A percentile compares a stretch with the other conserved stretches of the same genome.
Evolutionary conservation across 2,888 invertebrate genomes (phyloP).

Genomic region (Orthosia gothica): DNA sequence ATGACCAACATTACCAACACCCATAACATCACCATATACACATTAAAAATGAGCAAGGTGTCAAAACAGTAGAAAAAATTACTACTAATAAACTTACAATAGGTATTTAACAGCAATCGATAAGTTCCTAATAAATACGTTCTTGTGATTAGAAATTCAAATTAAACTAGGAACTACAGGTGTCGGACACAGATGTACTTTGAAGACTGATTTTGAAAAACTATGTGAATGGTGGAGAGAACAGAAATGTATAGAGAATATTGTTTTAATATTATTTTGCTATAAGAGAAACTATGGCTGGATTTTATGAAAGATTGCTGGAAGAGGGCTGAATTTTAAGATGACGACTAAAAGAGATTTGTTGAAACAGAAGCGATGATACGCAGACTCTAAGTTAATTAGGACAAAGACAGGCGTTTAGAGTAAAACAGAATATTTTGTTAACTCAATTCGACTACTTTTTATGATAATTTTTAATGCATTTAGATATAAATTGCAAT

Average conservation of each 20-base stretch:
- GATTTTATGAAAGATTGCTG: background rate
- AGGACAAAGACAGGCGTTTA: too few relatives aligned
- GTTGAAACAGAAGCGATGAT: too few relatives aligned
- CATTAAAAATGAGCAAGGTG: constrained; percentile 14
- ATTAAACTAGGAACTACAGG: constrained; percentile 45
- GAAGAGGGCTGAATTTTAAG: too few relatives aligned
- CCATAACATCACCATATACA: constrained; percentile 5
- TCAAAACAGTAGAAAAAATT: constrained; percentile 22
- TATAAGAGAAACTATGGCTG: background rate
- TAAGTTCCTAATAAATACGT: constrained; percentile 41
- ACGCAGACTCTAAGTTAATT: too few relatives aligned
- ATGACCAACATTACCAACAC: constrained; percentile 1
- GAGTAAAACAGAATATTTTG: too few relatives aligned
- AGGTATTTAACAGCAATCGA: constrained; percentile 38
- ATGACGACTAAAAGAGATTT: too few relatives aligned
- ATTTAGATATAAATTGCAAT: constrained; percentile 14
- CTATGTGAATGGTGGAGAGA: background rate
- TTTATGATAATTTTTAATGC: constrained; percentile 2
- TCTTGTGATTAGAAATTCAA: constrained; percentile 31
- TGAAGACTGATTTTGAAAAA: constrained; percentile 47
- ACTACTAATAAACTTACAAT: constrained; percentile 8
- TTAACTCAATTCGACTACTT: too few relatives aligned
- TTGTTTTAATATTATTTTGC: background rate
- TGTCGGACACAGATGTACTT: constrained; percentile 40
- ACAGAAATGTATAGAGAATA: constrained; percentile 5